Conservation (phyloP, 2,113 vertebrate species). For the Murina feae region DNA sequence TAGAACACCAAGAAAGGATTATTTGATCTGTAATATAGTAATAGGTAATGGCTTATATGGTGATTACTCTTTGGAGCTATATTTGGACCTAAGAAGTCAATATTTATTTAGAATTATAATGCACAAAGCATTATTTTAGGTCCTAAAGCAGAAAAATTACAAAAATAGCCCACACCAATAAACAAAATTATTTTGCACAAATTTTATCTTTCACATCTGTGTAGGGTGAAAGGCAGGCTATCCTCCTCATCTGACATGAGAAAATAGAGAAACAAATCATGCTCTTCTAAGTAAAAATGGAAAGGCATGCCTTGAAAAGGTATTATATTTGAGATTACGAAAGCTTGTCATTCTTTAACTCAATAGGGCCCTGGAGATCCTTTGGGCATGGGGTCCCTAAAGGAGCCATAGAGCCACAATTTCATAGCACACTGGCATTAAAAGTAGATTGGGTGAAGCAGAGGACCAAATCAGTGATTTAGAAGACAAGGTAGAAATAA, state of each 20-base stretch:
- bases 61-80: not conserved
- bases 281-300: not conserved
- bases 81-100: not conserved
- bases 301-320: not conserved
- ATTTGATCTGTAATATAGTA: not conserved
- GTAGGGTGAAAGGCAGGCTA: not conserved
- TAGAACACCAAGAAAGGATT: not conserved
- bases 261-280: not conserved
- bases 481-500: no score
- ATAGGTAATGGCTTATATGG: not conserved
- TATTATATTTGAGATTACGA: not conserved
- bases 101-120: not conserved
- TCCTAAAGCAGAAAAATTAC: not conserved
- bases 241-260: not conserved
- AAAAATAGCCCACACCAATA: not conserved
- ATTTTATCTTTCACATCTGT: not conserved
- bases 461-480: no score
- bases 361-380: not conserved
- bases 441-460: no score
- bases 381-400: not conserved
- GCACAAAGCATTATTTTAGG: not conserved
- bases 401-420: not conserved
- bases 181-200: not conserved
- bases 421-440: not conserved
- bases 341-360: not conserved